Conservation (phyloP, 2,888 invertebrate species). For the Philereme vetulata region DNA sequence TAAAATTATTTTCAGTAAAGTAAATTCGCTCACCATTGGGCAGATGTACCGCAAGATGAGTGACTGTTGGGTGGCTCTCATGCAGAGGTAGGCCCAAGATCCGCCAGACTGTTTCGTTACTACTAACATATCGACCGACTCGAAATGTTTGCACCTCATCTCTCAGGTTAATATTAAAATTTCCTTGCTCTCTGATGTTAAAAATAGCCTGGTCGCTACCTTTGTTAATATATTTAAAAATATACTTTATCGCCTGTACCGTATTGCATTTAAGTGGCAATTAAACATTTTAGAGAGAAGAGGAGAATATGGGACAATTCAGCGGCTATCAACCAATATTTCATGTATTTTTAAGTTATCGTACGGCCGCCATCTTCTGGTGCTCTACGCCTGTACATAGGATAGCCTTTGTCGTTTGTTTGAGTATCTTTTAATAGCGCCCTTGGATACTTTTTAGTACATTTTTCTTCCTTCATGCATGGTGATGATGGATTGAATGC, state of each 20-base stretch:
- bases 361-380: too few relatives aligned
- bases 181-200: background rate
- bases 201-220: background rate
- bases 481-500: too few relatives aligned
- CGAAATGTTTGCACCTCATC: background rate
- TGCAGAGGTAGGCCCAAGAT: background rate
- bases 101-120: slow-evolving; percentile 6
- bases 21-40: slow-evolving; percentile 4
- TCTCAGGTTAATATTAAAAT: background rate
- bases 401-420: too few relatives aligned
- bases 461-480: too few relatives aligned
- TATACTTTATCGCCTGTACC: background rate
- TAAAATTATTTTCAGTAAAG: background rate
- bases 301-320: background rate
- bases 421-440: too few relatives aligned
- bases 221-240: background rate
- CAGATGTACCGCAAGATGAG: background rate
- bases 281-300: background rate
- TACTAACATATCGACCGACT: slow-evolving; percentile 4
- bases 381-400: too few relatives aligned
- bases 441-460: too few relatives aligned
- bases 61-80: slow-evolving; percentile 4
- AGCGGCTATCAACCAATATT: too few relatives aligned
- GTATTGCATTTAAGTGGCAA: background rate
- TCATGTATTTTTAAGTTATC: too few relatives aligned